phyloP scores from a whole-genome alignment of 2,888 invertebrate genomes.

The Priocnemis perturbator region DNA sequence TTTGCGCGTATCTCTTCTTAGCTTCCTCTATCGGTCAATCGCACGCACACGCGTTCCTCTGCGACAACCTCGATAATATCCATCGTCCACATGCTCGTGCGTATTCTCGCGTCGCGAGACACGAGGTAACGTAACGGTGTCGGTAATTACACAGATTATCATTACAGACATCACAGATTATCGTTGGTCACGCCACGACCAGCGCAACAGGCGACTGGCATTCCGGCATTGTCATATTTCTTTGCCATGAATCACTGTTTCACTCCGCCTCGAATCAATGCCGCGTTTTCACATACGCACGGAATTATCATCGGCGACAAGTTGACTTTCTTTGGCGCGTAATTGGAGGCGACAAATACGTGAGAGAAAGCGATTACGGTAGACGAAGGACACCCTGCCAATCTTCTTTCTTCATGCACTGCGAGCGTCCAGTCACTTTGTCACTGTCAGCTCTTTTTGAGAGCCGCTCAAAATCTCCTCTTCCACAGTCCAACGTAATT shows the following conservation, averaged over 20 bases:
- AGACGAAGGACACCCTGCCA: slow-evolving; percentile 17
- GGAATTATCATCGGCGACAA: slow-evolving; percentile 15
- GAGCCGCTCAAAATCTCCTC: neutral
- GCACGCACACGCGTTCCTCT: slow-evolving; percentile 18
- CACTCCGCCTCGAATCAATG: too few species aligned
- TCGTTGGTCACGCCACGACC: too few species aligned
- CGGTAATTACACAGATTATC: too few species aligned
- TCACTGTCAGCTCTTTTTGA: neutral
- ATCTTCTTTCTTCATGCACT: slow-evolving; percentile 6
- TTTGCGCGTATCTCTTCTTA: too few species aligned
- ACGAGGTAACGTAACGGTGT: too few species aligned
- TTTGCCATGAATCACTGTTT: too few species aligned
- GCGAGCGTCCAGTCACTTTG: slow-evolving; percentile 9
- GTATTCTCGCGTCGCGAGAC: too few species aligned
- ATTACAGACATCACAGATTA: too few species aligned
- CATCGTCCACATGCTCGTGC: neutral
- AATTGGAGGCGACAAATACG: slow-evolving; percentile 24
- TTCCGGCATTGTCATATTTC: too few species aligned
- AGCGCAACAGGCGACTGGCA: too few species aligned
- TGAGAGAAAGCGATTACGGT: slow-evolving; percentile 23
- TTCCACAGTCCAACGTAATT: too few species aligned
- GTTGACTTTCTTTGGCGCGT: neutral
- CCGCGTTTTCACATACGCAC: neutral
- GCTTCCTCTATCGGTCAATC: too few species aligned
- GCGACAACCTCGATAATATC: slow-evolving; percentile 17